phyloP scores from a whole-genome alignment of 2,888 invertebrate species.

The Patella pellucida region DNA sequence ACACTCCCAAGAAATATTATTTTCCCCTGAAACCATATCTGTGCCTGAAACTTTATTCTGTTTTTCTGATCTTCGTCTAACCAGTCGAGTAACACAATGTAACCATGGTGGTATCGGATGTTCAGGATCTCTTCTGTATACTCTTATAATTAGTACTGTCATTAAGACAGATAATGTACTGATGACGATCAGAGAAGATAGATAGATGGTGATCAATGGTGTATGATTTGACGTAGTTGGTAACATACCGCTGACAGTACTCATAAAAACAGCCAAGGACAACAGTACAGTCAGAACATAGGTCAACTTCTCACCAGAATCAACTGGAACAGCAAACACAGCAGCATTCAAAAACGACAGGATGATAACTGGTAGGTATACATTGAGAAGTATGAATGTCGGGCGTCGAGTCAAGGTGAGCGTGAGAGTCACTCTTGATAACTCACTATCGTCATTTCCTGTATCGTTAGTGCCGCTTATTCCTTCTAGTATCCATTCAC shows the following conservation, averaged over 20 bases:
- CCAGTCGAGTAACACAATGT: background rate
- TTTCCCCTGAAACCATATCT: too few relatives aligned
- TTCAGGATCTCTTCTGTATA: background rate
- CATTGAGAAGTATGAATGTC: background rate
- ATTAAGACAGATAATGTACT: background rate
- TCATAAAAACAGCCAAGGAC: background rate
- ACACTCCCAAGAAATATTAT: too few relatives aligned
- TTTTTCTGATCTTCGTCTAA: background rate
- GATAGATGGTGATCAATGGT: background rate
- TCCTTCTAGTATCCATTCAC: background rate
- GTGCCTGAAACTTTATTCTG: too few relatives aligned
- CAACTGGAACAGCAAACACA: background rate
- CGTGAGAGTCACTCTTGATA: background rate
- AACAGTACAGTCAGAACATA: background rate
- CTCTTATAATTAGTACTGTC: background rate
- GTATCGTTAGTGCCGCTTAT: background rate
- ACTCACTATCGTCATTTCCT: background rate
- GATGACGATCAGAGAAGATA: background rate
- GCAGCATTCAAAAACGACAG: background rate
- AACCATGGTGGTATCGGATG: background rate
- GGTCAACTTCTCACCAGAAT: background rate
- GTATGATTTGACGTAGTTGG: background rate
- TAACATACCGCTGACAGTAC: background rate
- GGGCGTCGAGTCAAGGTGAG: background rate
- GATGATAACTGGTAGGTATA: background rate